Evolutionary conservation across 2,888 invertebrate species (phyloP), one percentile per base, ranked within the genome.

Genomic region (Epinotia bilunana): DNA sequence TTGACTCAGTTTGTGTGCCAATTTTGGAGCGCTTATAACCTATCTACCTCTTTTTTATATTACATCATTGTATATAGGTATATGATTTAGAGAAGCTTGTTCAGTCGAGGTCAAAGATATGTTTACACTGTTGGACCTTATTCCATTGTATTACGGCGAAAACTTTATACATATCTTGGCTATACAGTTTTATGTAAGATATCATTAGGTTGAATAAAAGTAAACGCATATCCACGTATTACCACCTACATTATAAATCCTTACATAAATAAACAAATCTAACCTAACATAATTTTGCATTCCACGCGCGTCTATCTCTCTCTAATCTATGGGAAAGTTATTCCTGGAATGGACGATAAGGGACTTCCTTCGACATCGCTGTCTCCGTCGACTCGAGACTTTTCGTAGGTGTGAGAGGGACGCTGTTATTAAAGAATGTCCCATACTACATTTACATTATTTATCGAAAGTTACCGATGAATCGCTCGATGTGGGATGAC

Each of bases 341-440:
- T 92, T 92, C 90, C 87, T 83, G 92, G 93, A 91, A 92, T 92
- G 92, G 87, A 89, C 87, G 91, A 91, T 91, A 91, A 91, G 89
- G 82, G 85, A 87, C 90, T 91, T 90, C 89, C 89, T 88, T 81
- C 80, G 84, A 75, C 84, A 73, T 9, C 18, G 70, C 69, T 79
- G 80, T 87, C 90, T 81, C 82, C 79, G 77, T 87, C 69, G 74
- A 76, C 83, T 43, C 77, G 72, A 18, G 13, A 23, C 7, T 23
- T 53, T 16, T 57, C 39, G 5, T 3, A 55, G 33, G 79, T 55
- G 73, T 5, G 79, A 84, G 77, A 83, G 81, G 78, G 90, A 84
- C 76, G 77, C 58, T 39, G 67, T 74, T 77, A 76, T 73, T 62
- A 73, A 87, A 88, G 92, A 93, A 93, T 93, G 92, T 91, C 88